phyloP scores from a whole-genome alignment of 1,140 invertebrate genomes.

The Trichonephila clavipes region DNA sequence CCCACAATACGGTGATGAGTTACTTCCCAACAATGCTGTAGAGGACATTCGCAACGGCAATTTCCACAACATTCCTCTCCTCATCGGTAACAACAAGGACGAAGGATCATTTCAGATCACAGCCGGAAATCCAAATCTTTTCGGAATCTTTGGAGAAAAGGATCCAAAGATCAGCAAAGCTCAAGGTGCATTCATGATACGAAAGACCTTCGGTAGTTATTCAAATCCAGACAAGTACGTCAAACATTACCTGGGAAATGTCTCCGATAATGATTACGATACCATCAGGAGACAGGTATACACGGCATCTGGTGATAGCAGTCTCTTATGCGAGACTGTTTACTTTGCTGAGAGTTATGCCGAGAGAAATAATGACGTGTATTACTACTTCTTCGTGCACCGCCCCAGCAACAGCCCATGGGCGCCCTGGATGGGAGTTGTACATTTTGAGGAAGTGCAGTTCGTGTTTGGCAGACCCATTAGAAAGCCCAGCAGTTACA shows the following conservation, averaged over 20 bases:
- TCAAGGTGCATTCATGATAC: slow-evolving; percentile 6
- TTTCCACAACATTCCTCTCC: neutral
- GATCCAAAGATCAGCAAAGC: slow-evolving; percentile 31
- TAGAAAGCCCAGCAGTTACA: neutral
- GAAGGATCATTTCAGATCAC: neutral
- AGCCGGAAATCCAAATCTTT: neutral
- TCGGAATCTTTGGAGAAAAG: slow-evolving; percentile 45
- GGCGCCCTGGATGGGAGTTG: slow-evolving; percentile 74
- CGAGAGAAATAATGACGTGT: slow-evolving; percentile 44
- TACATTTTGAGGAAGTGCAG: slow-evolving; percentile 76
- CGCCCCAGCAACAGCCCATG: slow-evolving; percentile 59
- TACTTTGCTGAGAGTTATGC: slow-evolving; percentile 26
- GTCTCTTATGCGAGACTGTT: slow-evolving; percentile 3
- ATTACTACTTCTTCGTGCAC: slow-evolving; percentile 77
- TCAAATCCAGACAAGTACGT: neutral
- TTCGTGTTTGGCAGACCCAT: slow-evolving; percentile 77
- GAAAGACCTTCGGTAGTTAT: neutral
- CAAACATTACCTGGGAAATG: neutral
- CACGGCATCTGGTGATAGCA: slow-evolving; percentile 13
- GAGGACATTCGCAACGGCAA: neutral
- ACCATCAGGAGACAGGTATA: neutral
- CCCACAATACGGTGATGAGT: neutral
- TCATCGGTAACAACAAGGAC: neutral
- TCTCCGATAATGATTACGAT: neutral
- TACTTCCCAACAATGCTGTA: neutral